These are phyloP conservation scores for Amblyjoppa proteus DNA, from an alignment of 2,888 invertebrate genomes.

Conservation along the genomic window DNA sequence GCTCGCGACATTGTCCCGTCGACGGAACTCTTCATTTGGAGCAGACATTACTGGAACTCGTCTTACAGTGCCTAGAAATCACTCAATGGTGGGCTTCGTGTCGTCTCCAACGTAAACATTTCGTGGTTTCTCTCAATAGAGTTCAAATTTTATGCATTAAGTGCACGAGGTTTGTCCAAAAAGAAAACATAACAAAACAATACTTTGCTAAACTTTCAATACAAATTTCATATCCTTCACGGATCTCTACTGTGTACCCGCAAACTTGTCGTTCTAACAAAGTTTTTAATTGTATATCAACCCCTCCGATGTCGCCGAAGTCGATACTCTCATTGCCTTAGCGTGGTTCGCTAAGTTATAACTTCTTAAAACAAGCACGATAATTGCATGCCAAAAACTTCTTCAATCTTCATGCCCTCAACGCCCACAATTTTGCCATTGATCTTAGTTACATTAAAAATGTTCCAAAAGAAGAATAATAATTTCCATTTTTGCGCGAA, in stretches of 20 bases:
- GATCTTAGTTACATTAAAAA: neutral
- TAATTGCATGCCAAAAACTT: neutral
- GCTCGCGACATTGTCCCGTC: neutral
- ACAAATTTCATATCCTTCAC: neutral
- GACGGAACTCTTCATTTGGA: neutral
- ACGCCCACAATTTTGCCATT: neutral
- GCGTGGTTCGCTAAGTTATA: neutral
- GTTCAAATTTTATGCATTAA: neutral
- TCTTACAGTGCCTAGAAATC: neutral
- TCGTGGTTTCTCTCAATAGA: neutral
- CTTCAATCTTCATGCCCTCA: neutral
- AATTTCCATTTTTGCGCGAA: neutral
- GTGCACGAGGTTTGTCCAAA: neutral
- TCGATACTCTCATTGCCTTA: neutral
- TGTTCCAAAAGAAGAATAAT: neutral
- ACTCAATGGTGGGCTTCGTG: neutral
- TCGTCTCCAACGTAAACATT: neutral
- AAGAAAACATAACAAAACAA: neutral
- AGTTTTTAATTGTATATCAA: slow-evolving; percentile 1
- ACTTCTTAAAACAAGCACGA: neutral
- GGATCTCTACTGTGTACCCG: neutral
- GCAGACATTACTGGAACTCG: neutral
- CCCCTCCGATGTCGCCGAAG: neutral
- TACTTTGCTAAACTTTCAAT: neutral
- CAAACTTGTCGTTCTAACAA: neutral